These are phyloP conservation scores for Cartodere bifasciata DNA, from an alignment of 2,888 invertebrate species.

Conservation along the genomic window DNA sequence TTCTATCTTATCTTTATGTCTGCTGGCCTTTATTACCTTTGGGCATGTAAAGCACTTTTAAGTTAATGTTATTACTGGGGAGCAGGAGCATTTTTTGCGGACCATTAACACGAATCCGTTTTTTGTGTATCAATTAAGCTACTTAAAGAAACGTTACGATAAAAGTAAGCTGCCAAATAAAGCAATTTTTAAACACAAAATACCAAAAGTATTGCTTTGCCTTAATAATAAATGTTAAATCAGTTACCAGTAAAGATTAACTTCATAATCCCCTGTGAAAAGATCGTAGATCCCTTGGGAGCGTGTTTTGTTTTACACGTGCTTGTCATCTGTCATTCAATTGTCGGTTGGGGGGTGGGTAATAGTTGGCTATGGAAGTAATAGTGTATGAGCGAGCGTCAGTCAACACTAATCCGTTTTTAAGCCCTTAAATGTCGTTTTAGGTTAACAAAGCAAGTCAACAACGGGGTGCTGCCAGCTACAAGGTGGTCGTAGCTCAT, in stretches of 20 bases:
- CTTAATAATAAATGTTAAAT: too few relatives aligned
- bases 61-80: too few relatives aligned
- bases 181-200: too few relatives aligned
- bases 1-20: slow-evolving; percentile 25
- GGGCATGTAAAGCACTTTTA: slow-evolving; percentile 17
- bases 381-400: slow-evolving; percentile 16
- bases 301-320: slow-evolving; percentile 20
- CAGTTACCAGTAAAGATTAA: too few relatives aligned
- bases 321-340: slow-evolving; percentile 25
- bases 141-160: too few relatives aligned
- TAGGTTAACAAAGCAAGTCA: slow-evolving; percentile 24
- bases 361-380: too few relatives aligned
- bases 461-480: slow-evolving; percentile 18
- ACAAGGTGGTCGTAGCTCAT: slow-evolving; percentile 21
- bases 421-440: slow-evolving; percentile 29
- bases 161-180: too few relatives aligned
- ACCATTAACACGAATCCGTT: too few relatives aligned
- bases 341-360: slow-evolving; percentile 16
- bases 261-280: slow-evolving; percentile 11
- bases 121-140: too few relatives aligned
- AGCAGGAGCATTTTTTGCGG: too few relatives aligned
- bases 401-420: slow-evolving; percentile 25
- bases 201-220: too few relatives aligned
- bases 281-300: slow-evolving; percentile 7
- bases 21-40: slow-evolving; percentile 19